Conservation (phyloP, 2,113 vertebrate genomes). For the Ophthalmotilapia sp. region DNA sequence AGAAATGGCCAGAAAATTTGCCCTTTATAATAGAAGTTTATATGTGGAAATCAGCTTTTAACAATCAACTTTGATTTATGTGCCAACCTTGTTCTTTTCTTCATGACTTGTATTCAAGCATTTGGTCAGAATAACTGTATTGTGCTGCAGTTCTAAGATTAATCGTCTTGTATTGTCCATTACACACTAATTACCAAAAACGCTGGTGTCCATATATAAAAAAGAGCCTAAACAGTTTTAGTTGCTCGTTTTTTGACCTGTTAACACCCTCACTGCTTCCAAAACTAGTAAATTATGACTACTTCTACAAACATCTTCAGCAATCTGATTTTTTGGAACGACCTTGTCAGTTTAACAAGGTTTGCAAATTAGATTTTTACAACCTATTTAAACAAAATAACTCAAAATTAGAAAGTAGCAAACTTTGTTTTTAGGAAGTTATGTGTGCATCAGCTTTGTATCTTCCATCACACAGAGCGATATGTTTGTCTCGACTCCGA, state of each 20-base stretch:
- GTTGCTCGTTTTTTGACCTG: background rate
- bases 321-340: background rate
- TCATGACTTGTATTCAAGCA: background rate
- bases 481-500: conserved; percentile 9
- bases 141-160: background rate
- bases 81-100: background rate
- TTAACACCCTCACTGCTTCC: background rate
- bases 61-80: background rate
- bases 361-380: rapidly evolving
- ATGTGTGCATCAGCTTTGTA: background rate
- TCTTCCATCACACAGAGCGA: background rate
- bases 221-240: background rate
- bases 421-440: background rate
- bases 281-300: background rate
- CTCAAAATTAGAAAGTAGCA: background rate
- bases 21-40: background rate
- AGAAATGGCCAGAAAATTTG: background rate
- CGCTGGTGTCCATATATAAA: background rate
- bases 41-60: background rate
- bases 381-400: rapidly evolving
- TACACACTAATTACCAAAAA: background rate
- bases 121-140: background rate
- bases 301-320: background rate
- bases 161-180: background rate
- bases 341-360: background rate